Conservation (phyloP, 2,113 vertebrate genomes). For the Gnathonemus echidnorhynchus region DNA sequence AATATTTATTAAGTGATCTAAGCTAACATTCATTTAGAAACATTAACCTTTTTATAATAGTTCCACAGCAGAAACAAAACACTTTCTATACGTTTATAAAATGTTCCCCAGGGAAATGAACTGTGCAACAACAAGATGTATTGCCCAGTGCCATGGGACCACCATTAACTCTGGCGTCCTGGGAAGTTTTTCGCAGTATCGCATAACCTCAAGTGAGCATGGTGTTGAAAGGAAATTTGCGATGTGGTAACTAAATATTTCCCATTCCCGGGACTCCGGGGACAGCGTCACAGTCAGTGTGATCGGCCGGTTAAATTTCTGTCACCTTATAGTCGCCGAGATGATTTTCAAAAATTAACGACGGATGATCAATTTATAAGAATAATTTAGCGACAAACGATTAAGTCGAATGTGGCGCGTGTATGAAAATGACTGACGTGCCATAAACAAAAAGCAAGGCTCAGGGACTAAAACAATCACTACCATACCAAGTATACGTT, state of each 20-base stretch:
- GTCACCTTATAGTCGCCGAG: background rate
- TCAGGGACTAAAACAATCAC: background rate
- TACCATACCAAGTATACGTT: background rate
- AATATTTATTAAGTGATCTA: background rate
- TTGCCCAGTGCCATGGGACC: background rate
- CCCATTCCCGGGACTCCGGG: background rate
- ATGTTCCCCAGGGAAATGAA: background rate
- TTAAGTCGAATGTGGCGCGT: background rate
- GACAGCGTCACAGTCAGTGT: background rate
- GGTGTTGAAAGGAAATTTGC: conserved; percentile 9
- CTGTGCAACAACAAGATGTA: conserved; percentile 7
- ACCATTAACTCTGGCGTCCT: background rate
- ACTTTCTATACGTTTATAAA: background rate
- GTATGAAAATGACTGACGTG: background rate
- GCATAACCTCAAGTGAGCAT: conserved; percentile 5
- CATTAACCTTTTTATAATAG: background rate
- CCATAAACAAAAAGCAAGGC: background rate
- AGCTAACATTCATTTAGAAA: background rate
- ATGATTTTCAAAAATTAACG: background rate
- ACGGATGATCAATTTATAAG: background rate
- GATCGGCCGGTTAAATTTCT: background rate
- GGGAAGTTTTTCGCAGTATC: background rate
- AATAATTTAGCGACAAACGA: background rate
- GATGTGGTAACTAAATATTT: conserved; percentile 10
- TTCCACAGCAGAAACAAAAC: background rate